A percentile compares a stretch with the other conserved stretches of the same genome.
Evolutionary conservation across 2,113 vertebrate genomes (phyloP).

Genomic region (Chaetodon auriga): DNA sequence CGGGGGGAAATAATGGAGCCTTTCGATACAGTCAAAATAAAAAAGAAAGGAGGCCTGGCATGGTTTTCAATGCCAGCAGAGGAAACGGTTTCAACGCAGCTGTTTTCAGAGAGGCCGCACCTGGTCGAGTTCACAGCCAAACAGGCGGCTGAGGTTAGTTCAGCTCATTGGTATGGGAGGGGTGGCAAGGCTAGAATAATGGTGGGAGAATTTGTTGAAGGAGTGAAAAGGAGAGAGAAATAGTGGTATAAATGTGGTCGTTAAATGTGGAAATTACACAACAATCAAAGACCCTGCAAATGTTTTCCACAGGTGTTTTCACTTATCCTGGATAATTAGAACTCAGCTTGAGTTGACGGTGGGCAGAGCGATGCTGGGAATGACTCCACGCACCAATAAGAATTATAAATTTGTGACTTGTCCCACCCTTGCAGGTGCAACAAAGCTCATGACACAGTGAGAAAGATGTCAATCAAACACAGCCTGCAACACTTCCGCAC

Average conservation of each 20-base stretch:
- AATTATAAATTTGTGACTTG: slow-evolving; percentile 10
- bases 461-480: slow-evolving; percentile 31
- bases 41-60: slow-evolving; percentile 57
- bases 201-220: slow-evolving; percentile 16
- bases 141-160: slow-evolving; percentile 65
- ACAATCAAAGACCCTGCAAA: slow-evolving; percentile 16
- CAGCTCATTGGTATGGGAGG: slow-evolving; percentile 54
- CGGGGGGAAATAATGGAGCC: slow-evolving; percentile 63
- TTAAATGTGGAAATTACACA: slow-evolving; percentile 24
- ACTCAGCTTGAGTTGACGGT: slow-evolving; percentile 13
- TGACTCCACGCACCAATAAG: slow-evolving; percentile 15
- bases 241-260: neutral
- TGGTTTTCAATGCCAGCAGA: slow-evolving; percentile 52
- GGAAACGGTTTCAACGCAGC: slow-evolving; percentile 72
- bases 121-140: slow-evolving; percentile 68
- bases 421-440: slow-evolving; percentile 4
- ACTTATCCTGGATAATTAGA: slow-evolving; percentile 20
- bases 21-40: slow-evolving; percentile 75
- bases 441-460: neutral
- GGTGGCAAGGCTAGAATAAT: slow-evolving; percentile 22
- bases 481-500: slow-evolving; percentile 6
- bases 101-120: slow-evolving; percentile 76
- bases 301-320: neutral
- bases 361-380: slow-evolving; percentile 18
- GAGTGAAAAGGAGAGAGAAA: slow-evolving; percentile 28